Conservation (phyloP, 1,140 invertebrate species). For the Ectropis grisescens region DNA sequence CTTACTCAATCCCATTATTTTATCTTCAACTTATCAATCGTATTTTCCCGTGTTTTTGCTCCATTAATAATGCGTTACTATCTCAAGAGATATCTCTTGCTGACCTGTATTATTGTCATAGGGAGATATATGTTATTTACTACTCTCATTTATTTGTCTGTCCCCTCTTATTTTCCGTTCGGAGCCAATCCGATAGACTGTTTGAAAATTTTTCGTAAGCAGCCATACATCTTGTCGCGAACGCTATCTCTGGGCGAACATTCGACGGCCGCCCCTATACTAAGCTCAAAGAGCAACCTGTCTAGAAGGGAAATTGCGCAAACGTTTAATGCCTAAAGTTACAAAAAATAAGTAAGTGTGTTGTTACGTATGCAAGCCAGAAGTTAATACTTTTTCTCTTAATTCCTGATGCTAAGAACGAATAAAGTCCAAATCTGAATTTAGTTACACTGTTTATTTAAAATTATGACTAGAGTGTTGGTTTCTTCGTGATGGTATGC, state of each 20-base stretch:
- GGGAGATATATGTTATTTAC: conserved; percentile 56
- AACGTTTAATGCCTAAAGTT: neutral
- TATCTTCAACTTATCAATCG: conserved; percentile 38
- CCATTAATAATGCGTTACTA: conserved; percentile 59
- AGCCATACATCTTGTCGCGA: conserved; percentile 63
- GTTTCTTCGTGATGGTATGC: too few relatives aligned
- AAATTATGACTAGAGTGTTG: too few relatives aligned
- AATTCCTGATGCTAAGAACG: too few relatives aligned
- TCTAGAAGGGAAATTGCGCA: conserved; percentile 11
- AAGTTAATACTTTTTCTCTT: too few relatives aligned
- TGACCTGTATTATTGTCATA: conserved; percentile 69
- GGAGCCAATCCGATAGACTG: conserved; percentile 59
- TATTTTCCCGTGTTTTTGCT: conserved; percentile 57
- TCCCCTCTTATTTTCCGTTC: conserved; percentile 67
- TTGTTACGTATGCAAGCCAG: too few relatives aligned
- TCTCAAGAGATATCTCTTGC: conserved; percentile 61
- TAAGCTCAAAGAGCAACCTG: conserved; percentile 29
- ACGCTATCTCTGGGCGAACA: conserved; percentile 60
- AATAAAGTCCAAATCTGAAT: too few relatives aligned
- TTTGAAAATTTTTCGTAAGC: conserved; percentile 68
- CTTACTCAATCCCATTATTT: conserved; percentile 23
- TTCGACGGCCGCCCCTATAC: conserved; percentile 55
- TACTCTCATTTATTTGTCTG: conserved; percentile 62
- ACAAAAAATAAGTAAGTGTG: too few relatives aligned
- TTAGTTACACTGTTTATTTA: too few relatives aligned